A percentile compares a stretch with the other conserved stretches of the same genome.
These are phyloP conservation scores for Ctenicera cuprea DNA, from an alignment of 2,888 invertebrate species.

Conservation along the genomic window DNA sequence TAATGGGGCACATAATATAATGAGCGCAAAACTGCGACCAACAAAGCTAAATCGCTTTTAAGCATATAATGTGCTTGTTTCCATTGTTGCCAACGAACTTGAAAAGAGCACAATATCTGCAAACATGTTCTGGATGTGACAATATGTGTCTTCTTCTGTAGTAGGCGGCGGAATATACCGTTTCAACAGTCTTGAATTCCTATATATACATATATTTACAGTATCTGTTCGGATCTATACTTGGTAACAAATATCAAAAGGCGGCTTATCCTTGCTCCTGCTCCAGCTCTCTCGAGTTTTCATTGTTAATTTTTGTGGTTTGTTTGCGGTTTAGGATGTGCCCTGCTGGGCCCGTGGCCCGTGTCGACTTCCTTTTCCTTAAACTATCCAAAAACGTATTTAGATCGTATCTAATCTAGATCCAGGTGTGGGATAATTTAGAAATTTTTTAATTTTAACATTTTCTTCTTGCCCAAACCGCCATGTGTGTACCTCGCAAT, in stretches of 20 bases:
- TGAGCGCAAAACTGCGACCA: slow-evolving; percentile 55
- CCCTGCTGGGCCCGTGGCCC: slow-evolving; percentile 66
- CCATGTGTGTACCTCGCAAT: slow-evolving; percentile 56
- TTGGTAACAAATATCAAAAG: slow-evolving; percentile 67
- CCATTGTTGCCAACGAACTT: slow-evolving; percentile 65
- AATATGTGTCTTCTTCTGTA: slow-evolving; percentile 51
- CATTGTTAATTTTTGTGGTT: slow-evolving; percentile 63
- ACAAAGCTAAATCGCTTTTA: slow-evolving; percentile 56
- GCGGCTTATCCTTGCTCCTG: slow-evolving; percentile 62
- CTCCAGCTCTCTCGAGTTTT: slow-evolving; percentile 53
- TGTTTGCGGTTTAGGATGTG: slow-evolving; percentile 66
- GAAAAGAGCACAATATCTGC: slow-evolving; percentile 66
- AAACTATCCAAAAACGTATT: slow-evolving; percentile 6
- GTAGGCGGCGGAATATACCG: slow-evolving; percentile 64
- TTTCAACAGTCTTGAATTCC: slow-evolving; percentile 68
- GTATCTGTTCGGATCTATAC: slow-evolving; percentile 68
- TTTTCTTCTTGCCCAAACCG: slow-evolving; percentile 11
- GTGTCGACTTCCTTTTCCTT: slow-evolving; percentile 60
- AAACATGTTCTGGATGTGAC: slow-evolving; percentile 61
- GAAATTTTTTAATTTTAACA: background rate
- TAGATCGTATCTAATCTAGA: slow-evolving; percentile 7
- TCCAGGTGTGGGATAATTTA: slow-evolving; percentile 16
- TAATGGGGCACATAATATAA: slow-evolving; percentile 64
- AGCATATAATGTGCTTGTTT: slow-evolving; percentile 66
- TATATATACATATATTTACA: slow-evolving; percentile 67